Base-by-base conservation (phyloP, 2,113 vertebrate species). In the Mustelus asterias region DNA sequence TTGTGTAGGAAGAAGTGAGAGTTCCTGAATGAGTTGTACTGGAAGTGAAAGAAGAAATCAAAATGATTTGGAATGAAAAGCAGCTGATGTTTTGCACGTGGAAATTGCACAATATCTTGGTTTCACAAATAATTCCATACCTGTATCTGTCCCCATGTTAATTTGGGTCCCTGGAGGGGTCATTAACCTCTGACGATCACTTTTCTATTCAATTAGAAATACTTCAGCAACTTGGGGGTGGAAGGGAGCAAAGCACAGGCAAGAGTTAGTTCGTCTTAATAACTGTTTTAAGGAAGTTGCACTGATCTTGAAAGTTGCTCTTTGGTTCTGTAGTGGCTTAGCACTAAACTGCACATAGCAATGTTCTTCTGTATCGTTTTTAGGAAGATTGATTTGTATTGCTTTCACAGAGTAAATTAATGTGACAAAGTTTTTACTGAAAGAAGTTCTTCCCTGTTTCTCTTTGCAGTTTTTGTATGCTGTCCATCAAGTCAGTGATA, bases 231-330 rank as follows among this genome's bases (percentile, higher is more conserved):
- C 1, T 18, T 37, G 37, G 1, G 33, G 1, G 89, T n/a, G 16
- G 60, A n/a, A 93, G n/a, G 18, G 33, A 63, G n/a, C 33, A 65
- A 37, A 6, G n/a, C 33, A 37, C 6, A 93, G 63, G 33, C 89
- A 65, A 92, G 63, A 10, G 14, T 54, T 93, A 0, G 0, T 93
- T 37, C 67, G 37, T 93, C 14, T 65, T 3, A 37, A 26, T 22
- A n/a, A 22, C 88, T 16, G n/a, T 37, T 93, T 93, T 65, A 93
- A 22, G 89, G 89, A 93, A 93, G 89, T 93, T 93, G n/a, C 60
- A 37, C 33, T 37, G 37, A 67, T 93, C 16, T 33, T 63, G 26
- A 37, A 44, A 90, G 58, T 63, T 63, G 14, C 58, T 33, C 58
- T 65, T 65, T 65, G 7, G 16, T 37, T 65, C 33, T n/a, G 18